Evolutionary conservation across 1,140 invertebrate species (phyloP), one percentile per base, ranked within the genome.

Genomic region (Euwallacea fornicatus): DNA sequence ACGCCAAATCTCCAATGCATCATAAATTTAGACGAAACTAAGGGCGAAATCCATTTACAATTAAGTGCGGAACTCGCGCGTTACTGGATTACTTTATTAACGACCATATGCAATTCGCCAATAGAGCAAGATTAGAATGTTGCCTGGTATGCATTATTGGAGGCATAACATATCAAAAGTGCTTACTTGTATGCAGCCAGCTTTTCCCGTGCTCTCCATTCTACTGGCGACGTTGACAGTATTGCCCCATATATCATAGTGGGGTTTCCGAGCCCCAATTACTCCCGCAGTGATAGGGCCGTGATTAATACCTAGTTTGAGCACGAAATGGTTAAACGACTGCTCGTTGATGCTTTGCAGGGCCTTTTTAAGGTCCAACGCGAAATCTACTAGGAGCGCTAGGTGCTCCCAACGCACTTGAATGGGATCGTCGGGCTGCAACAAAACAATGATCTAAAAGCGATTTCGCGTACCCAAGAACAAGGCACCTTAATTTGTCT

Each of bases 231-330:
- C 95, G 81, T 98, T 98, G 0, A 98, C 96, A 0, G 95, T 95
- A 79, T 98, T 97, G 0, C 95, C 94, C 93, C 95, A 97, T 78
- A 98, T 97, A 78, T 97, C 96, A 81, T 97, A 98, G 80, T 97
- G 95, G 3, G 96, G 96, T 80, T 98, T 98, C 21, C 93, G 85
- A 0, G 94, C 95, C 10, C 95, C 95, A 76, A 98, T 98, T 0
- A 97, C 95, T 2, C 96, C 95, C 0, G 95, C 95, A 0, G 94
- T 97, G 9, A 97, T 95, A 9, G 95, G 95, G 0, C 96, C 95
- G 80, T 98, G 93, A 84, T 97, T 98, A 67, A 98, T 95, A 13
- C 96, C 95, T 90, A 97, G 92, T 82, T 95, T 93, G 6, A 97
- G 84, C 13, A 97, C 93, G 81, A 97, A 97, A 82, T 97, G 94